phyloP scores from a whole-genome alignment of 1,140 invertebrate species.

The Brachionus rotundiformis region DNA sequence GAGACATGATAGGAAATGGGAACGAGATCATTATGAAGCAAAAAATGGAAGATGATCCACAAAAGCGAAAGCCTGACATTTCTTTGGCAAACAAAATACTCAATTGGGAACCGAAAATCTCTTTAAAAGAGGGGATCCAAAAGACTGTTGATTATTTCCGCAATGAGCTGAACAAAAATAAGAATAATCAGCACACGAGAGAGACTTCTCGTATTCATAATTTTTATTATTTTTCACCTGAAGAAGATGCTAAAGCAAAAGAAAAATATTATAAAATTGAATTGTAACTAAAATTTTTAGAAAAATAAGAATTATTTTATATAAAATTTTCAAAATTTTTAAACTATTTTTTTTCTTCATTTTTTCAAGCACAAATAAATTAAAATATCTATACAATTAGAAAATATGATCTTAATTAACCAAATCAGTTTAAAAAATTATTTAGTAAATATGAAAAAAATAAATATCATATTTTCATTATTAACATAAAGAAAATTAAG shows the following conservation, averaged over 20 bases:
- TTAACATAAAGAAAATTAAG: too few relatives aligned
- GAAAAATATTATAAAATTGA: conserved; percentile 24
- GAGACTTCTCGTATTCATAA: neutral
- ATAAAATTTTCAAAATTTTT: too few relatives aligned
- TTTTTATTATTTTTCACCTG: conserved; percentile 39
- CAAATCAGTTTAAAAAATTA: neutral
- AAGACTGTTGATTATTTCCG: conserved; percentile 88
- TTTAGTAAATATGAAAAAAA: neutral
- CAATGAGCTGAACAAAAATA: conserved; percentile 68
- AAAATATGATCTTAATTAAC: neutral
- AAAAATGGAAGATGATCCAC: conserved; percentile 91
- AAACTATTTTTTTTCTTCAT: too few relatives aligned
- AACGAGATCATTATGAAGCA: conserved; percentile 55
- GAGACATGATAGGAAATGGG: conserved; percentile 67
- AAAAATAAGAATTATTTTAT: too few relatives aligned
- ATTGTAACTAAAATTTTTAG: neutral
- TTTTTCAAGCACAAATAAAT: neutral
- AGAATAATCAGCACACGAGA: neutral
- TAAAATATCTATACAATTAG: neutral
- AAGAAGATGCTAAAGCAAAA: conserved; percentile 1
- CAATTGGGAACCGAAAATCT: conserved; percentile 88
- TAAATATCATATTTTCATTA: neutral
- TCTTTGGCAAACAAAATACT: conserved; percentile 79
- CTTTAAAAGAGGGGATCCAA: conserved; percentile 77
- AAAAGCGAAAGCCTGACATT: conserved; percentile 88